phyloP scores from a whole-genome alignment of 1,140 invertebrate genomes.

The Rhopalosiphum padi region DNA sequence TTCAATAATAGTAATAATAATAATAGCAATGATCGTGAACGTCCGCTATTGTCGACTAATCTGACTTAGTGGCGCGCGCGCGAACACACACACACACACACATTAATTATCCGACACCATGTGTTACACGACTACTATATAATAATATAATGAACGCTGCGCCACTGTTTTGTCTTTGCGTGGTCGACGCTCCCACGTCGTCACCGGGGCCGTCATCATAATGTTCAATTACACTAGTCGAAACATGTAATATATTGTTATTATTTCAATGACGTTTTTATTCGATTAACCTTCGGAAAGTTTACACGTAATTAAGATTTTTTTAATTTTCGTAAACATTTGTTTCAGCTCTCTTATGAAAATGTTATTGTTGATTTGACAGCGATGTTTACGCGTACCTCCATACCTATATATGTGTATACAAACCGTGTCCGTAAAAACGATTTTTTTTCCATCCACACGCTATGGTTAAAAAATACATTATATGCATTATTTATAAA shows the following conservation, averaged over 20 bases:
- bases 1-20: not conserved
- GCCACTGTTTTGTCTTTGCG: not conserved
- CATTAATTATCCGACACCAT: not conserved
- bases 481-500: not conserved
- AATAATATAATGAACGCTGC: not conserved
- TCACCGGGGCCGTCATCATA: not conserved
- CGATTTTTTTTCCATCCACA: not conserved
- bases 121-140: not conserved
- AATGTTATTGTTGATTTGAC: not conserved
- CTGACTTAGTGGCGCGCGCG: not conserved
- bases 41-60: not conserved
- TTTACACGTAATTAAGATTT: not conserved
- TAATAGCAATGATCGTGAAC: not conserved
- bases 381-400: not conserved
- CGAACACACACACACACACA: not conserved
- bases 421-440: not conserved
- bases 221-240: not conserved
- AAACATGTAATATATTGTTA: not conserved
- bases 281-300: constrained; percentile 34
- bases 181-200: constrained; percentile 21
- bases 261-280: constrained; percentile 26
- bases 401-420: not conserved
- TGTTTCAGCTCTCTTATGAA: not conserved
- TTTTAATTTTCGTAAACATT: not conserved
- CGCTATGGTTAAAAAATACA: not conserved